Evolutionary conservation across 2,113 vertebrate genomes (phyloP), one percentile per base, ranked within the genome.

Genomic region (Gila orcuttii): DNA sequence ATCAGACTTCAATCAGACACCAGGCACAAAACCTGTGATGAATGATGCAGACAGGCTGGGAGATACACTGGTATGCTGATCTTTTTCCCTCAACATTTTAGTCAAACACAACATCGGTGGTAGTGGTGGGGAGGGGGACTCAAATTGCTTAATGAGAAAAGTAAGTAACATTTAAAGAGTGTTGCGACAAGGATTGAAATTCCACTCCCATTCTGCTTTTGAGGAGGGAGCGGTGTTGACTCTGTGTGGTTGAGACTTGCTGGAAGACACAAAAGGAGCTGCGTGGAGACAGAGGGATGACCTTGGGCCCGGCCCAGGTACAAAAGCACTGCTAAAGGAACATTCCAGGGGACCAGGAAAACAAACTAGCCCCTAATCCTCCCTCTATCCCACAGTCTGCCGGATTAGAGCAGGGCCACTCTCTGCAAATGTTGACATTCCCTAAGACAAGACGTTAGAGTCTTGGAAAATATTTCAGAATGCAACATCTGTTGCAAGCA

Each of bases 341-440:
- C 89, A 86, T 89, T 88, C 85, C 89, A 86, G 57, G 55, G 66
- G 80, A 81, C 69, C 86, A 57, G 80, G 74, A 88, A 90, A 88
- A 89, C 66, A 89, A 84, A 89, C 84, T 78, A 76, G 79, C 74
- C 66, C 55, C 59, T 89, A 86, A 87, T 89, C 88, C 90, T 73
- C 80, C 45, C 60, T 55, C 83, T 76, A 47, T 87, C 62, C 83
- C 83, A 50, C 84, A 87, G 76, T 86, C 87, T 86, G 74, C 73
- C 47, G 75, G 89, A 90, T 85, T 87, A 88, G 89, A 90, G 68
- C 59, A 76, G 83, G 80, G 64, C 79, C 87, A 89, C 85, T 86
- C 90, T 86, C 62, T 62, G 85, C 76, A 87, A 87, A 89, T 82
- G 86, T 86, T 89, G 89, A 89, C 89, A 88, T 75, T 90, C 87